Percentiles rank a stretch among this genome's conserved stretches.
Evolutionary conservation across 2,113 vertebrate genomes (phyloP).

Genomic region (Furnarius figulus): DNA sequence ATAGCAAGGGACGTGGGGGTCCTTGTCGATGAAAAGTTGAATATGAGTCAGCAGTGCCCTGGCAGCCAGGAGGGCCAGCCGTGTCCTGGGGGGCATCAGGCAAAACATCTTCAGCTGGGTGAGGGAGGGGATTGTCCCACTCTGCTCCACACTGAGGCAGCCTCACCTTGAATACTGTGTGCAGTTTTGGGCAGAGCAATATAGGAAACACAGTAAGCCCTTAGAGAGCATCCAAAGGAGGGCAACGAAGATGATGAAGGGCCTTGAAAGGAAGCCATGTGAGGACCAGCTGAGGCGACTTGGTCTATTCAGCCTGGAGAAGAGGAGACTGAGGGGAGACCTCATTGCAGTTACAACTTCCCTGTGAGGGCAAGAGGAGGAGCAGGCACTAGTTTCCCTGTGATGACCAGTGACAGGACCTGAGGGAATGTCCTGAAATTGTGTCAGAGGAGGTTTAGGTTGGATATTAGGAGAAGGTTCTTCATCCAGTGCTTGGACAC

Average conservation of each 20-base stretch:
- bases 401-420: background rate
- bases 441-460: background rate
- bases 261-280: background rate
- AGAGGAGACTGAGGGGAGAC: background rate
- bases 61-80: background rate
- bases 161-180: background rate
- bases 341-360: background rate
- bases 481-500: background rate
- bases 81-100: background rate
- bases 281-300: background rate
- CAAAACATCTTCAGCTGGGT: background rate
- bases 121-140: background rate
- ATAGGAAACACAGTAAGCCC: background rate
- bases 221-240: background rate
- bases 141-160: background rate
- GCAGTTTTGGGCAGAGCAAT: background rate
- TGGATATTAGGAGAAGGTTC: background rate
- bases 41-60: background rate
- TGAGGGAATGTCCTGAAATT: background rate
- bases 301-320: background rate
- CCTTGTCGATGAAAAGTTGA: background rate
- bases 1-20: background rate
- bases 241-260: background rate
- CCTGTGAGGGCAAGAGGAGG: background rate
- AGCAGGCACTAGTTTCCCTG: background rate